Evolutionary conservation across 2,113 vertebrate species (phyloP), one percentile per base, ranked within the genome.

Genomic region (Variabilichromis moorii): DNA sequence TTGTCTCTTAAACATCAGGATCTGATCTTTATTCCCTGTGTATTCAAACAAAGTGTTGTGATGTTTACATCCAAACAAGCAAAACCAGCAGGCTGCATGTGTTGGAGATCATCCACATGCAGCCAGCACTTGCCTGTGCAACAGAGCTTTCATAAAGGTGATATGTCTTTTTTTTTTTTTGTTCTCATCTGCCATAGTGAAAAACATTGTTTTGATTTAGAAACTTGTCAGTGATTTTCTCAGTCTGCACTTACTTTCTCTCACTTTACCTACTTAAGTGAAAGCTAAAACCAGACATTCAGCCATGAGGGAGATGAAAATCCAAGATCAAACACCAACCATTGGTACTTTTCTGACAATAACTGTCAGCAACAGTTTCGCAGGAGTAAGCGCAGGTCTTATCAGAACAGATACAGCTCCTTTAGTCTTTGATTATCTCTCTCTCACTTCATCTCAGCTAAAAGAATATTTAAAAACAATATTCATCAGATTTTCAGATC

Each of bases 261-360:
- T 73, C 13, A 45, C 13, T 73, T 73, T 73, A 45, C 40, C 13
- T 10, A 73, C 68, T 47, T 45, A 9, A 73, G 66, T 45, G 37
- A 73, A 73, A 26, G 40, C 21, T 45, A 26, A 73, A 42, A 45
- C 68, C 21, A 73, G 14, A 24, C 68, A 45, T 26, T 73, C 21
- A 73, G 21, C 8, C n/a, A 73, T 16, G 66, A 73, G 19, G 28
- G 42, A 82, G 80, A 89, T 50, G 50, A 78, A 42, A 84, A 87
- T 83, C 66, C 8, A 35, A 87, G 86, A 93, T 89, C 53, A 91
- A 87, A 91, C 53, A 76, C 12, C n/a, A 45, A 55, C 57, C 81
- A 59, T 21, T 19, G 51, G 28, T 37, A 8, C n/a, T 66, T 66
- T 84, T 53, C 51, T 78, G 35, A 83, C n/a, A 55, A 33, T 45